Percentiles rank a stretch among this genome's conserved stretches.
Evolutionary conservation across 2,797 vertebrate genomes (phyloP).

Genomic region (Gymnothorax javanicus): DNA sequence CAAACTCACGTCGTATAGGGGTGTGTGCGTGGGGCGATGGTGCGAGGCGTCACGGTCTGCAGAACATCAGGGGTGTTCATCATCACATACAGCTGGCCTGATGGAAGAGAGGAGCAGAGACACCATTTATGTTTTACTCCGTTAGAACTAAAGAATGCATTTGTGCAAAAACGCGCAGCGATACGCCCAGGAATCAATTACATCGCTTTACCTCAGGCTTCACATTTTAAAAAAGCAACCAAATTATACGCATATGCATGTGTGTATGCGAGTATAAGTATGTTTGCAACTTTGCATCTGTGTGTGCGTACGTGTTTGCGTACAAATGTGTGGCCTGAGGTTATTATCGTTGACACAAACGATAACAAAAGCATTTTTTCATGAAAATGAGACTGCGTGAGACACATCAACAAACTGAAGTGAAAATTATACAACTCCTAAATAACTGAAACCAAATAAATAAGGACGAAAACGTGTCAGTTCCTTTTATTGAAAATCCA

Average conservation of each 20-base stretch:
- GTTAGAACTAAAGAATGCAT: background rate
- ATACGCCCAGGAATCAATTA: background rate
- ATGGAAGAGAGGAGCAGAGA: background rate
- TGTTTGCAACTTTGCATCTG: too few relatives aligned
- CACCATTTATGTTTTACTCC: background rate
- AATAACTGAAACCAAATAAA: too few relatives aligned
- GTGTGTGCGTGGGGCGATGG: slow-evolving; percentile 87
- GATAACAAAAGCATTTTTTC: too few relatives aligned
- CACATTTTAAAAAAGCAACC: background rate
- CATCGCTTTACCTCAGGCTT: background rate
- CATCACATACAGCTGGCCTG: slow-evolving; percentile 94
- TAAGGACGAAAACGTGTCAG: too few relatives aligned
- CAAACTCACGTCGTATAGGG: slow-evolving; percentile 83
- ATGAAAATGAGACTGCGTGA: too few relatives aligned
- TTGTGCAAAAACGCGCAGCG: background rate
- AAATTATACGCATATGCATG: background rate
- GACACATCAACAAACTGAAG: too few relatives aligned
- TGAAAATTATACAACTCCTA: too few relatives aligned
- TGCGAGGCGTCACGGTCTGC: slow-evolving; percentile 80
- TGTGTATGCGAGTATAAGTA: too few relatives aligned
- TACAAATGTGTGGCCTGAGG: too few relatives aligned
- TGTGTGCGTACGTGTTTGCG: too few relatives aligned
- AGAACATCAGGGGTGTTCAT: slow-evolving; percentile 90
- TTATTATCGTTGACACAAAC: too few relatives aligned
- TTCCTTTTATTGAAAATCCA: too few relatives aligned